Evolutionary conservation across 2,113 vertebrate species (phyloP), one percentile per base, ranked within the genome.

Genomic region (Pseudolaguvia tuberculata): DNA sequence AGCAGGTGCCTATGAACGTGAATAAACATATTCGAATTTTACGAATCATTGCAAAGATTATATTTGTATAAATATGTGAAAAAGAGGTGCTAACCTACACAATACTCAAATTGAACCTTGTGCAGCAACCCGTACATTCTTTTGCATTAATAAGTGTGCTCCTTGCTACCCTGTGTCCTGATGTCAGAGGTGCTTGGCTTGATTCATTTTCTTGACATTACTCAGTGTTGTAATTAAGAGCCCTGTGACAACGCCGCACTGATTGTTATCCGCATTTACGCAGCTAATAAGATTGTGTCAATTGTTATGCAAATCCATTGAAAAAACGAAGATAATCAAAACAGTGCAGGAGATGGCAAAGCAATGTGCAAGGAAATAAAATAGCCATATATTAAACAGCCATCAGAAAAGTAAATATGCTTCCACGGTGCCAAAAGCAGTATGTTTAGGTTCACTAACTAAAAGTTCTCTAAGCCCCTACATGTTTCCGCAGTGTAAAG

Each of bases 401-500:
- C 65, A 73, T 79, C 81, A 78, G 13, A 63, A 27, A 75, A 69
- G 76, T 73, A 78, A 72, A 70, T 73, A 42, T 61, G 56, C 39
- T 72, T 82, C 82, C 84, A 84, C 79, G 82, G 83, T 51, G 25
- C 12, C 84, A 80, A 86, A 89, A 88, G 84, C 80, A 52, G 77
- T 75, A 78, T 83, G 83, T 84, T 31, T 56, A 80, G 85, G 86
- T 82, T 85, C 75, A 68, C 58, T 75, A 76, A 82, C 51, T 74
- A 62, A 74, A 79, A 82, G 84, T 82, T 81, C 79, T 82, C 84
- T 84, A 82, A 79, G 81, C 77, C 83, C 86, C 83, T 67, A 80
- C 79, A 85, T 87, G 86, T 86, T 88, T 85, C 53, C 84, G 85
- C 83, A 89, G 82, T 81, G 86, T 81, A 85, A 86, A 88, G 86